A percentile compares a stretch with the other conserved stretches of the same genome.
phyloP scores from a whole-genome alignment of 2,797 vertebrate genomes.

The Coreius guichenoti region DNA sequence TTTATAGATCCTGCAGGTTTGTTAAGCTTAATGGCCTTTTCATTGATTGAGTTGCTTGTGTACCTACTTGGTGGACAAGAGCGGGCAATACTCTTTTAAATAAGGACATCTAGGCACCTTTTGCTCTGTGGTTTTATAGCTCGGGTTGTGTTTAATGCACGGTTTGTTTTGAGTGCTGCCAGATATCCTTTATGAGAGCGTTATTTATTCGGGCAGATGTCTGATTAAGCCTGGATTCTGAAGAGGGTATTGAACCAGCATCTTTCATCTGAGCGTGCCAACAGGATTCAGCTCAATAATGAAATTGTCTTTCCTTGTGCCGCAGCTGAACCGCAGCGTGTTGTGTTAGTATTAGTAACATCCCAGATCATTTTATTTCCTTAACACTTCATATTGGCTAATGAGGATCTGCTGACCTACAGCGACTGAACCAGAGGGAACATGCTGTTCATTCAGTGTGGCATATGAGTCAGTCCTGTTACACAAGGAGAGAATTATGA shows the following conservation, averaged over 20 bases:
- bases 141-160: constrained; percentile 57
- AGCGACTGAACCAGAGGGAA: neutral
- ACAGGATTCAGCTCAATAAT: constrained; percentile 40
- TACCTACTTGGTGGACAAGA: constrained; percentile 67
- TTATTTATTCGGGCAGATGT: constrained; percentile 66
- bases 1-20: constrained; percentile 75
- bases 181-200: constrained; percentile 53
- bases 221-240: constrained; percentile 54
- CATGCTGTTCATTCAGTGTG: neutral
- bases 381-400: neutral
- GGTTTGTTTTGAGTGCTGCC: constrained; percentile 69
- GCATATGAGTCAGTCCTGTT: neutral
- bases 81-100: constrained; percentile 70
- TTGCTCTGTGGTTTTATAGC: constrained; percentile 73
- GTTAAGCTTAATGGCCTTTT: constrained; percentile 80
- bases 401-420: constrained; percentile 5
- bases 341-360: neutral
- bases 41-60: constrained; percentile 77
- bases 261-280: constrained; percentile 41
- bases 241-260: constrained; percentile 48
- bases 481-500: neutral
- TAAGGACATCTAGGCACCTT: constrained; percentile 72
- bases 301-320: constrained; percentile 8
- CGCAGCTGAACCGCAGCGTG: neutral
- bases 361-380: neutral